Conservation (phyloP, 2,888 invertebrate genomes). For the Drosophila barbarae region DNA sequence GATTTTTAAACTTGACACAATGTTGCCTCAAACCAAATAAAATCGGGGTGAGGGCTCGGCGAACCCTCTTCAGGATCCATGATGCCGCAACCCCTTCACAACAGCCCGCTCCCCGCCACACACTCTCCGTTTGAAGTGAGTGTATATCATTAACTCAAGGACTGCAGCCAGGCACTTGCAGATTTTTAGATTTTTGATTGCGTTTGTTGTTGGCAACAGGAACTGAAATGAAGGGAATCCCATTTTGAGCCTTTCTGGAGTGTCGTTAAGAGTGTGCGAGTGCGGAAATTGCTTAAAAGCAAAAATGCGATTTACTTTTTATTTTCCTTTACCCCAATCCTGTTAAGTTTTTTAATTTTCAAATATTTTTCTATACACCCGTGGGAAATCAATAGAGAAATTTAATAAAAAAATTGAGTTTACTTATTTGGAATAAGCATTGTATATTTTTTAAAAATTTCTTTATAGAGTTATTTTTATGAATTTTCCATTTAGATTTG, state of each 20-base stretch:
- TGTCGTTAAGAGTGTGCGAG: conserved; percentile 41
- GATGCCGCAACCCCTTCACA: conserved; percentile 54
- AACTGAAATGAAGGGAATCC: conserved; percentile 42
- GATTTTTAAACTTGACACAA: conserved; percentile 69
- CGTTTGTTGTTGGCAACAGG: conserved; percentile 49
- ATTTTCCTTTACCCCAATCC: conserved; percentile 8
- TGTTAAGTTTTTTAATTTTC: conserved; percentile 5
- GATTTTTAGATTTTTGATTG: conserved; percentile 66
- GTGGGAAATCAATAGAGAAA: neutral
- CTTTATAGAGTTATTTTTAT: neutral
- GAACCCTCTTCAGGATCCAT: conserved; percentile 59
- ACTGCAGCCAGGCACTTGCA: conserved; percentile 67
- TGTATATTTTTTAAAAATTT: too few relatives aligned
- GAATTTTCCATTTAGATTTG: neutral
- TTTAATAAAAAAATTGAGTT: neutral
- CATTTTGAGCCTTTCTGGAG: conserved; percentile 57
- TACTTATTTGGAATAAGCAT: too few relatives aligned
- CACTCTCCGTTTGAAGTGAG: conserved; percentile 62
- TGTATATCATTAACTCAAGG: conserved; percentile 73
- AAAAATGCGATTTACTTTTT: conserved; percentile 55
- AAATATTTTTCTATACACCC: neutral
- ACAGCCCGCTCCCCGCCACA: conserved; percentile 4
- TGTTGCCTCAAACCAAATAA: conserved; percentile 58
- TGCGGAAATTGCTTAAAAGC: conserved; percentile 72
- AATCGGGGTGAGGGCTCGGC: conserved; percentile 12